phyloP scores from a whole-genome alignment of 1,140 invertebrate species.

The Halesus radiatus region DNA sequence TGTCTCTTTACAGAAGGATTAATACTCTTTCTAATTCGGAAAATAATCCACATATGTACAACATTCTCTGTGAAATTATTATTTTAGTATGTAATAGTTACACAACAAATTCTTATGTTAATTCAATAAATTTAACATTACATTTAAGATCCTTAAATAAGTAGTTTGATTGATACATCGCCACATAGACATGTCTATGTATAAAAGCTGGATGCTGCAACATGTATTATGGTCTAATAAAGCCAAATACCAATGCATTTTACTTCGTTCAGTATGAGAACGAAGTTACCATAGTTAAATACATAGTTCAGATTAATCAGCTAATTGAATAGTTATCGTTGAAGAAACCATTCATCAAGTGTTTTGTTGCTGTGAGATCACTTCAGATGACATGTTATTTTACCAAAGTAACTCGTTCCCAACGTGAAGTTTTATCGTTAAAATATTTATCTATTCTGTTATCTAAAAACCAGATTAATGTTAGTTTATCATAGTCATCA shows the following conservation, averaged over 20 bases:
- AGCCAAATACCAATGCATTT: constrained; percentile 59
- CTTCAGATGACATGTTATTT: constrained; percentile 1
- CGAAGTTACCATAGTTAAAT: constrained; percentile 22
- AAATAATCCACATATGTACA: background rate
- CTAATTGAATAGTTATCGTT: background rate
- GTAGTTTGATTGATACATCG: constrained; percentile 57
- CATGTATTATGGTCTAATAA: constrained; percentile 59
- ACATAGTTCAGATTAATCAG: background rate
- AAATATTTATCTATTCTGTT: constrained; percentile 55
- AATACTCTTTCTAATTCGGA: background rate
- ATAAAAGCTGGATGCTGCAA: constrained; percentile 57
- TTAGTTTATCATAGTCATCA: constrained; percentile 48
- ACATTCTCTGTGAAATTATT: background rate
- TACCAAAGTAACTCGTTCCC: constrained; percentile 39
- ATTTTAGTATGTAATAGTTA: background rate
- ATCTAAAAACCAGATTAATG: constrained; percentile 52
- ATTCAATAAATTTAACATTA: constrained; percentile 23
- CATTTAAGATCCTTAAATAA: constrained; percentile 44
- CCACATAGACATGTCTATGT: constrained; percentile 57
- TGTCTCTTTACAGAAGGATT: background rate
- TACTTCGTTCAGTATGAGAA: constrained; percentile 54
- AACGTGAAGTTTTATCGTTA: constrained; percentile 51
- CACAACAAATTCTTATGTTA: background rate
- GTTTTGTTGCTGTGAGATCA: background rate
- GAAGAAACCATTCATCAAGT: background rate